Percentiles rank a stretch among this genome's conserved stretches.
These are phyloP conservation scores for Eurosta solidaginis DNA, from an alignment of 1,140 invertebrate genomes.

Conservation along the genomic window DNA sequence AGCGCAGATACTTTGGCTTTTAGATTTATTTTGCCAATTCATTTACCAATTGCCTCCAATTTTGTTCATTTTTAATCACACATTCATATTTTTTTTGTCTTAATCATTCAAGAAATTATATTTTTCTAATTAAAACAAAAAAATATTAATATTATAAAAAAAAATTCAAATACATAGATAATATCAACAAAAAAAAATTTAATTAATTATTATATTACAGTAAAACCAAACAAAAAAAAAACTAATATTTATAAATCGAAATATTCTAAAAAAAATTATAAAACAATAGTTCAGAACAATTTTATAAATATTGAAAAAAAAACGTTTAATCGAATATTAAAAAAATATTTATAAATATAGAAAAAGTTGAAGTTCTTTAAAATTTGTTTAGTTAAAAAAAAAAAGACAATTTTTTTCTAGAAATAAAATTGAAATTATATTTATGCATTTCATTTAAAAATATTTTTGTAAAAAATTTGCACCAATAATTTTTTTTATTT, in stretches of 20 bases:
- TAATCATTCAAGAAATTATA: too few relatives aligned
- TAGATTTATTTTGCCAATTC: neutral
- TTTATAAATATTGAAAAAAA: too few relatives aligned
- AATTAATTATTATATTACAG: too few relatives aligned
- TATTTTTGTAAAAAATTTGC: neutral
- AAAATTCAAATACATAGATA: too few relatives aligned
- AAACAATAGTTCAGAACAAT: too few relatives aligned
- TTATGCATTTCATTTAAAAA: neutral
- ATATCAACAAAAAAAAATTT: too few relatives aligned
- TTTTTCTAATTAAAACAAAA: too few relatives aligned
- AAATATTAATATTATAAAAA: too few relatives aligned
- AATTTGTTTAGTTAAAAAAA: neutral
- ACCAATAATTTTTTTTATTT: neutral
- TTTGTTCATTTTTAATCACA: neutral
- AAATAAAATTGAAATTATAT: neutral
- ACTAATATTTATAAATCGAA: too few relatives aligned
- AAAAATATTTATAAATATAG: neutral
- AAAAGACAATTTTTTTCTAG: neutral
- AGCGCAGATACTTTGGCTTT: neutral
- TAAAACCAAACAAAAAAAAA: too few relatives aligned
- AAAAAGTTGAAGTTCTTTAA: neutral
- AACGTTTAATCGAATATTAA: too few relatives aligned
- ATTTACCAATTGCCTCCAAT: neutral
- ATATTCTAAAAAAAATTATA: too few relatives aligned
- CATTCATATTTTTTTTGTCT: conserved; percentile 10